A percentile compares a stretch with the other conserved stretches of the same genome.
Evolutionary conservation across 2,797 vertebrate genomes (phyloP).

Genomic region (Triplophysa yarkandensis): DNA sequence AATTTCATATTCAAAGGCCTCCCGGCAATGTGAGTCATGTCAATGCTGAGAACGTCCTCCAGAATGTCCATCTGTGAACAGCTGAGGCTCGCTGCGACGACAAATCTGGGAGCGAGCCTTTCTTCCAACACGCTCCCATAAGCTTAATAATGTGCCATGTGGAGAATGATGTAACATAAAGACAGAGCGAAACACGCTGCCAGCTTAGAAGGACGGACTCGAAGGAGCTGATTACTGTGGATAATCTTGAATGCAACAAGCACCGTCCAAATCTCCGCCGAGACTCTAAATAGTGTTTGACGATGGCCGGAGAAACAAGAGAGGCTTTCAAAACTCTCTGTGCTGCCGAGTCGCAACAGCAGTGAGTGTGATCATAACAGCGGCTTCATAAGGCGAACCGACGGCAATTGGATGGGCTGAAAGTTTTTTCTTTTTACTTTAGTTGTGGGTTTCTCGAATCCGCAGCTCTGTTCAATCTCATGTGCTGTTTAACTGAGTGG

Average conservation of each 20-base stretch:
- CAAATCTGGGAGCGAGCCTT: slow-evolving; percentile 70
- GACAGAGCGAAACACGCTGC: slow-evolving; percentile 69
- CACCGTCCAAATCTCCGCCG: slow-evolving; percentile 73
- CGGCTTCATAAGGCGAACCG: slow-evolving; percentile 67
- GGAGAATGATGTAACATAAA: slow-evolving; percentile 79
- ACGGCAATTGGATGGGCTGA: slow-evolving; percentile 68
- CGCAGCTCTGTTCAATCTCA: slow-evolving; percentile 38
- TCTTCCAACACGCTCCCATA: slow-evolving; percentile 70
- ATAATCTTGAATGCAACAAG: slow-evolving; percentile 79
- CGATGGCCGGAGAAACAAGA: slow-evolving; percentile 75
- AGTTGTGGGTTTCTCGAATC: slow-evolving; percentile 66
- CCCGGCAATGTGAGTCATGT: slow-evolving; percentile 52
- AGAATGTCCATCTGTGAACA: slow-evolving; percentile 72
- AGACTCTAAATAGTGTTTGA: slow-evolving; percentile 74
- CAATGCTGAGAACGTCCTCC: slow-evolving; percentile 56
- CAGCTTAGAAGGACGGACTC: slow-evolving; percentile 71
- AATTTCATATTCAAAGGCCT: slow-evolving; percentile 64
- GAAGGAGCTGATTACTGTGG: slow-evolving; percentile 79
- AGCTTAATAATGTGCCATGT: slow-evolving; percentile 75
- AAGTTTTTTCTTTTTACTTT: slow-evolving; percentile 64
- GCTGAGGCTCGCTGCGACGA: slow-evolving; percentile 66
- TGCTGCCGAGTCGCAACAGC: slow-evolving; percentile 60
- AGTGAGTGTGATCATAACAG: slow-evolving; percentile 67
- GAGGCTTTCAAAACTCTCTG: slow-evolving; percentile 70
- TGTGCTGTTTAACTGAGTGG: not conserved